These are phyloP conservation scores for Bujurquina vittata DNA, from an alignment of 2,113 vertebrate genomes.

Conservation along the genomic window DNA sequence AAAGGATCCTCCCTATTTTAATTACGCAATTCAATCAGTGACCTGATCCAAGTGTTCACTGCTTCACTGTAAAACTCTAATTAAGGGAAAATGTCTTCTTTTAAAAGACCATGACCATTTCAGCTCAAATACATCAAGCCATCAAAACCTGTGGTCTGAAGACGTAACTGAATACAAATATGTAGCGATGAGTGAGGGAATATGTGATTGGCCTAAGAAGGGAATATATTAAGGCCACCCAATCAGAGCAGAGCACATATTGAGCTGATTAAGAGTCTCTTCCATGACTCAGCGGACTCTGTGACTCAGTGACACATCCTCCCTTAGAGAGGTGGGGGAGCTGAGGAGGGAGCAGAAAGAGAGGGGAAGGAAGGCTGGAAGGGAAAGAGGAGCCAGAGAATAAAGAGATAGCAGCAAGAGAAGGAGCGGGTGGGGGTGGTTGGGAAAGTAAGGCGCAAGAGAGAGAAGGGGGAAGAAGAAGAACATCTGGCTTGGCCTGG, in stretches of 20 bases:
- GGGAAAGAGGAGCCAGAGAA: conserved; percentile 17
- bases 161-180: conserved; percentile 36
- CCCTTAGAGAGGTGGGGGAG: not conserved
- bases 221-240: conserved; percentile 44
- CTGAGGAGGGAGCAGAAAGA: not conserved
- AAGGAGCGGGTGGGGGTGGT: not conserved
- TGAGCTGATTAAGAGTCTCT: conserved; percentile 68
- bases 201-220: conserved; percentile 44
- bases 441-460: conserved; percentile 12
- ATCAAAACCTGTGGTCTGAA: conserved; percentile 13
- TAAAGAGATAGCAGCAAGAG: not conserved
- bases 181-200: not conserved
- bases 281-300: conserved; percentile 44
- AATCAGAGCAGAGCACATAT: conserved; percentile 53
- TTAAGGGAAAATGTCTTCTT: not conserved
- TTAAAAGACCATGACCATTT: not conserved
- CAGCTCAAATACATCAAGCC: not conserved
- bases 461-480: conserved; percentile 45
- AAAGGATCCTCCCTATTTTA: not conserved
- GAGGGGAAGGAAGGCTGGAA: not conserved
- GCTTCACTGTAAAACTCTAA: not conserved
- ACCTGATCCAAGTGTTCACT: not conserved
- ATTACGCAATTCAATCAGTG: not conserved
- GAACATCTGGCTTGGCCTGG: conserved; percentile 72
- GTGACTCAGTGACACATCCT: conserved; percentile 50